Conservation (phyloP, 2,797 vertebrate genomes). For the Chelon auratus region DNA sequence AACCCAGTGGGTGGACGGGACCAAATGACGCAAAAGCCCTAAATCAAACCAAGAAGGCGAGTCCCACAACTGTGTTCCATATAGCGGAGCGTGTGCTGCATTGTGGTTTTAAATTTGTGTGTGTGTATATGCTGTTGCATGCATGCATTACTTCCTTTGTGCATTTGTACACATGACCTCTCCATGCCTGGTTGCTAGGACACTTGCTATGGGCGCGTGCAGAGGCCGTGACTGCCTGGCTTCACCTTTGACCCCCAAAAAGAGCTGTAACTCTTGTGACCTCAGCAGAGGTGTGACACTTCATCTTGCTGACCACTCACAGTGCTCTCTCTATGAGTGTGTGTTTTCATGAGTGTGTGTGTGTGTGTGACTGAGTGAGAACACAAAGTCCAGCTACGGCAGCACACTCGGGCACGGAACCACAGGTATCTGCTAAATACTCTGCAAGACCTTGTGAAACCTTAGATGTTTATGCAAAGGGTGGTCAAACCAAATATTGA, state of each 20-base stretch:
- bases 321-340: constrained; percentile 9
- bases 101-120: neutral
- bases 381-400: neutral
- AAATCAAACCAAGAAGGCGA: constrained; percentile 36
- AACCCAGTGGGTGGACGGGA: constrained; percentile 26
- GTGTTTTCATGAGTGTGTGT: constrained; percentile 7
- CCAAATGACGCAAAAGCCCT: constrained; percentile 36
- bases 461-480: neutral
- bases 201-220: constrained; percentile 69
- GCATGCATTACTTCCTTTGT: constrained; percentile 1
- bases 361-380: neutral
- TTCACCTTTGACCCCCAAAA: constrained; percentile 65
- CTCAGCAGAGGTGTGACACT: constrained; percentile 57
- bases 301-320: constrained; percentile 52
- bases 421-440: neutral
- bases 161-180: constrained; percentile 24
- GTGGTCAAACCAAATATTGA: too few species aligned
- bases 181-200: constrained; percentile 70
- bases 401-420: neutral
- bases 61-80: constrained; percentile 41
- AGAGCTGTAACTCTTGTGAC: constrained; percentile 50
- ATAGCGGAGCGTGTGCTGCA: constrained; percentile 19
- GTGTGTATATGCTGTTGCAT: neutral
- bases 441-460: neutral
- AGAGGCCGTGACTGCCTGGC: constrained; percentile 43